Evolutionary conservation across 53 echinoderm and acorn worm genomes (phyloP), one percentile per base, ranked within the genome.

Genomic region (Paracentrotus lividus): DNA sequence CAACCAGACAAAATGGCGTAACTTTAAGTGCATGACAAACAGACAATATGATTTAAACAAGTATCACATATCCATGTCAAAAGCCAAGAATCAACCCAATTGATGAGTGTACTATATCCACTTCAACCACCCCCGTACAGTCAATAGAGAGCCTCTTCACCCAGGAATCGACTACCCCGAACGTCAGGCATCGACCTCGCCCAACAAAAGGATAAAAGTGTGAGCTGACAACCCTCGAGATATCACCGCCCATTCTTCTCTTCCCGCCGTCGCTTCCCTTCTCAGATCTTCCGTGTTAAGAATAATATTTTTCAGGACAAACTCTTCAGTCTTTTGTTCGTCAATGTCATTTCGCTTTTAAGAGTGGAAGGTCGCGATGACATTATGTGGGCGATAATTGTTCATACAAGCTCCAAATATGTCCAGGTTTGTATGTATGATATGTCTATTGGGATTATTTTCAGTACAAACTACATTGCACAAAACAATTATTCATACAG

Each of bases 221-320:
- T 72, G 72, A 72, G 15, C 12, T 10, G 6, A 34, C 67, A 67
- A 34, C 67, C 67, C 67, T 67, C n/a, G 72, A 72, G 33, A 34
- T 69, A 16, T 38, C 72, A 72, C 10, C 40, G 5, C 21, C 72
- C 5, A 40, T 72, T 72, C 40, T 20, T 72, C 72, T 38, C 8
- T 2, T 72, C 72, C 72, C 72, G 5, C 72, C 72, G 21, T 72
- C 40, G 38, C 40, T 72, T 72, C 72, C 64, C 72, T 38, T 72
- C 72, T 72, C 40, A 36, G 40, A 85, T 47, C 85, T 47, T 14
- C 52, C 26, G 49, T 49, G 85, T 85, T 36, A 85, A 85, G 4
- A 49, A 52, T 52, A 85, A 85, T 85, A 85, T 85, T 85, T n/a
- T 85, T 85, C 85, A 13, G 85, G 85, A 49, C 85, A 85, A 85